phyloP scores from a whole-genome alignment of 2,113 vertebrate genomes.

The Larimichthys crocea region DNA sequence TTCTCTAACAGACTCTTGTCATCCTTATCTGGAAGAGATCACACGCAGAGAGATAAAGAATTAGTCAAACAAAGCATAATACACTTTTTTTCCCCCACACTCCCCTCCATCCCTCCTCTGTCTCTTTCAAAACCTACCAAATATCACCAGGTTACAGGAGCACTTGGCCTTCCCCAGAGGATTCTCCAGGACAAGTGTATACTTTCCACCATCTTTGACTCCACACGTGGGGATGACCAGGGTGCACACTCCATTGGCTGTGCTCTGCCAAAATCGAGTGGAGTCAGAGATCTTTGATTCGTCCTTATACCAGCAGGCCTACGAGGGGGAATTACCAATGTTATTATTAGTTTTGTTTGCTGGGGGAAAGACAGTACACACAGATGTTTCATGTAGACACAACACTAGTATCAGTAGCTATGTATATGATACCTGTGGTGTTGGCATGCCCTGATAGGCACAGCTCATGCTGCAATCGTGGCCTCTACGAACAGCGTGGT shows the following conservation, averaged over 20 bases:
- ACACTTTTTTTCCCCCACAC: not conserved
- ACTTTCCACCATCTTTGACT: constrained; percentile 68
- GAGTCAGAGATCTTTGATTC: constrained; percentile 66
- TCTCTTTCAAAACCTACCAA: constrained; percentile 44
- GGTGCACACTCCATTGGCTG: constrained; percentile 69
- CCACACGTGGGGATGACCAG: constrained; percentile 74
- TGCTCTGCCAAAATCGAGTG: constrained; percentile 75
- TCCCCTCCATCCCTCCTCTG: not conserved
- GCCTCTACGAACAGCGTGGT: constrained; percentile 59
- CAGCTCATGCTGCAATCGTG: constrained; percentile 78
- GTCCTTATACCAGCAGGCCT: constrained; percentile 69
- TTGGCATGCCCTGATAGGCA: constrained; percentile 74
- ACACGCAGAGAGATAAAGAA: not conserved
- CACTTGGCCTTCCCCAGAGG: constrained; percentile 72
- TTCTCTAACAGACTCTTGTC: constrained; percentile 73
- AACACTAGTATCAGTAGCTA: not conserved
- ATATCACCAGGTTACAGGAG: constrained; percentile 73
- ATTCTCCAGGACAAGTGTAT: constrained; percentile 77
- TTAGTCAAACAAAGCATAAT: not conserved
- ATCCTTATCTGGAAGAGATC: constrained; percentile 77
- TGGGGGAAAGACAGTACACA: not conserved
- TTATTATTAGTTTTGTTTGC: not conserved
- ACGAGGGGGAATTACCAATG: not conserved
- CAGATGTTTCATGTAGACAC: not conserved
- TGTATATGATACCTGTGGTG: constrained; percentile 45